Evolutionary conservation across 2,113 vertebrate species (phyloP).

Genomic region (Corythornis cristatus): DNA sequence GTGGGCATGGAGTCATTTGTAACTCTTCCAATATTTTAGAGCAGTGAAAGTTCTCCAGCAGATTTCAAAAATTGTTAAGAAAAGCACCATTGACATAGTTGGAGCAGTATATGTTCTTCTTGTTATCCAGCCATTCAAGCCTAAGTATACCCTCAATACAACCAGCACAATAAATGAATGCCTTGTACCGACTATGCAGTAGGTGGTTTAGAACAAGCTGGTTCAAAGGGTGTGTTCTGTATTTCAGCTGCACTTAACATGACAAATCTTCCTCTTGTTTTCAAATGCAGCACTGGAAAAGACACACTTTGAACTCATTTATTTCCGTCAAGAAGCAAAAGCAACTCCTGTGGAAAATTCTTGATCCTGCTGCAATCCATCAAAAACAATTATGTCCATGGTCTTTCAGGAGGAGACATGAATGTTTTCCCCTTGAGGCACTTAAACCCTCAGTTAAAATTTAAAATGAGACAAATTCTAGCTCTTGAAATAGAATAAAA

Average conservation of each 20-base stretch:
- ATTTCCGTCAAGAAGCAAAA: slow-evolving; percentile 1
- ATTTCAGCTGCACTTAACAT: not conserved
- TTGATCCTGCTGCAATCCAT: not conserved
- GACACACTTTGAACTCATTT: not conserved
- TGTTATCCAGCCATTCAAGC: not conserved
- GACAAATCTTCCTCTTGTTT: not conserved
- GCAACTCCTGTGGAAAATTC: not conserved
- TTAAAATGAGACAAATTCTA: not conserved
- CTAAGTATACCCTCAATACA: not conserved
- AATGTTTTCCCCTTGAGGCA: not conserved
- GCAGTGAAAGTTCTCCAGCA: not conserved
- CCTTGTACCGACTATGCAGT: not conserved
- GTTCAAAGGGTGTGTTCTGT: not conserved
- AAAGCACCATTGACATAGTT: not conserved
- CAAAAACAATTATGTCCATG: not conserved
- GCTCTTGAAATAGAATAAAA: not conserved
- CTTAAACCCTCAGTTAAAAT: not conserved
- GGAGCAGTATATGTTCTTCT: not conserved
- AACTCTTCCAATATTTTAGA: not conserved
- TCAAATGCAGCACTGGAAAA: not conserved
- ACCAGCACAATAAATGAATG: not conserved
- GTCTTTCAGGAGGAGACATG: not conserved
- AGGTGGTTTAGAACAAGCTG: not conserved
- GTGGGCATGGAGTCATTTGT: not conserved
- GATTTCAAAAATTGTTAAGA: not conserved